Evolutionary conservation across 2,888 invertebrate species (phyloP), one percentile per base, ranked within the genome.

Genomic region (Lasioglossum zephyrum): DNA sequence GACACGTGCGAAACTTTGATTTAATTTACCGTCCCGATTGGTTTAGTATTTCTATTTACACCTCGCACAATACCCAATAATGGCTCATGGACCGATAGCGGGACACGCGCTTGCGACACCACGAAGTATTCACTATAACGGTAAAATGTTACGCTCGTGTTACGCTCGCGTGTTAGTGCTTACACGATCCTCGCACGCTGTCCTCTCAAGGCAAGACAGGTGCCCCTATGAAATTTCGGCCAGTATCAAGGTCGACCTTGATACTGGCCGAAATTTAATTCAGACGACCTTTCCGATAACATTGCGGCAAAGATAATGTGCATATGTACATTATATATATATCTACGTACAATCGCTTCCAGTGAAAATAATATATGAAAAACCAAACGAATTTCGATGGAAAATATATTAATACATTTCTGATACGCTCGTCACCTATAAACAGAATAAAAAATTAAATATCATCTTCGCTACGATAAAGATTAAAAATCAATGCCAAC

Each of bases 1-100:
- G 69, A 85, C 60, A 74, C 57, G n/a, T 49, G 31, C 9, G 31
- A 69, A 84, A 70, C 63, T 73, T 79, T 31, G 6, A 73, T 84
- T 76, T 8, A 66, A 79, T 73, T 49, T 41, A 22, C 5, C 36
- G 26, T 63, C 70, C 22, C 53, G 39, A n/a, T 26, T 77, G 39
- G 6, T 49, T 47, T 31, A 44, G 39, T 70, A 77, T 77, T 74
- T 74, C 49, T 49, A 60, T 31, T 72, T 70, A 57, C 49, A 84
- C 41, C 26, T 70, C 39, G 6, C 36, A 47, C 57, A 18, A 31
- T 41, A 74, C n/a, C 66, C 53, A 72, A 73, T 70, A 26, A 66
- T 60, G 41, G 47, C 13, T 44, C 16, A 16, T 70, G 76, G 70
- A 36, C 69, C 66, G 16, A 16, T 66, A 57, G 39, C 3, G 47